Evolutionary conservation across 2,797 vertebrate genomes (phyloP).

Genomic region (Cryptoprocta ferox): DNA sequence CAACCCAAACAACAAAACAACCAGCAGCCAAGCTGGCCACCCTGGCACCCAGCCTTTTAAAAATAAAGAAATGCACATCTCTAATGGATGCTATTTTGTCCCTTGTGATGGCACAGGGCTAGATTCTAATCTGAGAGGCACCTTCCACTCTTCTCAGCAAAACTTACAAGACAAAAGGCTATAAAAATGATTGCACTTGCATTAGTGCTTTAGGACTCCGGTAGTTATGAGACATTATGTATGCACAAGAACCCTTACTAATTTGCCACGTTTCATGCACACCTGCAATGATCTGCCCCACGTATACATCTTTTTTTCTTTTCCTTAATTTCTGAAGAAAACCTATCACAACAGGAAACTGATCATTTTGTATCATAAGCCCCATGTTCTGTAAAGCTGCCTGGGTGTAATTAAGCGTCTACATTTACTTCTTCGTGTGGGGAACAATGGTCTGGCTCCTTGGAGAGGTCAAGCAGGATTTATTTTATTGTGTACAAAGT

Average conservation of each 20-base stretch:
- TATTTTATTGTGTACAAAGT: constrained; percentile 80
- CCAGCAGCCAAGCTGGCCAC: constrained; percentile 43
- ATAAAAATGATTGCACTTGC: constrained; percentile 77
- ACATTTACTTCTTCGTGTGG: constrained; percentile 82
- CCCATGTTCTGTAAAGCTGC: constrained; percentile 72
- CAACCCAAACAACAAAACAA: neutral
- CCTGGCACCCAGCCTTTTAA: constrained; percentile 18
- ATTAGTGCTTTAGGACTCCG: constrained; percentile 73
- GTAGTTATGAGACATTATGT: constrained; percentile 82
- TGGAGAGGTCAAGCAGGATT: constrained; percentile 86
- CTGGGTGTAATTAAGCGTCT: constrained; percentile 85
- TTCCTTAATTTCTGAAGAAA: constrained; percentile 65
- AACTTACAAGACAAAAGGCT: constrained; percentile 86
- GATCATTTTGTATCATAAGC: constrained; percentile 78
- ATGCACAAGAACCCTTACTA: constrained; percentile 83
- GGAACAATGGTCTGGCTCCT: constrained; percentile 87
- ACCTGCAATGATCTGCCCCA: constrained; percentile 83
- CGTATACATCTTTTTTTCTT: constrained; percentile 18
- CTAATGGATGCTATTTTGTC: neutral
- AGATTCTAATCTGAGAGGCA: constrained; percentile 74
- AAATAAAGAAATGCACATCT: constrained; percentile 63
- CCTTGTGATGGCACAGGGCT: constrained; percentile 50
- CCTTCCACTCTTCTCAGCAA: constrained; percentile 75
- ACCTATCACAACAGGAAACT: constrained; percentile 77
- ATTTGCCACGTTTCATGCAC: constrained; percentile 79